Evolutionary conservation across 2,113 vertebrate species (phyloP).

Genomic region (Ammodytes marinus): DNA sequence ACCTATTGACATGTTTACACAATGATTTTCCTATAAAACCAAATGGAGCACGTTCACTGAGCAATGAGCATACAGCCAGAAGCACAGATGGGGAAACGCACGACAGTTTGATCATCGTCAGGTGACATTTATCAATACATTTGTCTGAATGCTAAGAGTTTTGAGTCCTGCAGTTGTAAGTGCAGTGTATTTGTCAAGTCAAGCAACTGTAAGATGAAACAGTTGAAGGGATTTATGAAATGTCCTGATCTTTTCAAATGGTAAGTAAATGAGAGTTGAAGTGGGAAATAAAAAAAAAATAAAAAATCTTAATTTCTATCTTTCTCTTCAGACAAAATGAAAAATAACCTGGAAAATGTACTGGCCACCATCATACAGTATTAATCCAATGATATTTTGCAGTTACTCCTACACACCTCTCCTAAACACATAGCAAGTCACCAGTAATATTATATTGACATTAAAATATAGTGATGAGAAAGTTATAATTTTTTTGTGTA

Average conservation of each 20-base stretch:
- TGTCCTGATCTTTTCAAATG: conserved; percentile 36
- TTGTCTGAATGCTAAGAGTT: conserved; percentile 35
- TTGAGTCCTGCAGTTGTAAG: conserved; percentile 7
- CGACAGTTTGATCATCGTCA: neutral
- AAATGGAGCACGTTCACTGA: conserved; percentile 15
- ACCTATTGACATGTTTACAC: conserved; percentile 42
- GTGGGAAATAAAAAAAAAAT: neutral
- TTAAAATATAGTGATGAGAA: neutral
- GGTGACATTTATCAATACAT: conserved; percentile 31
- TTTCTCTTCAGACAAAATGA: conserved; percentile 2
- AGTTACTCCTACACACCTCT: neutral
- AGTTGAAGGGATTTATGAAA: conserved; percentile 32
- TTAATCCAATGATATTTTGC: neutral
- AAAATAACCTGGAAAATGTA: neutral
- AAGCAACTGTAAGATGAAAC: conserved; percentile 29
- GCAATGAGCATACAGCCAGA: conserved; percentile 11
- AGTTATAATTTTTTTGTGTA: neutral
- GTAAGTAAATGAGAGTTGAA: conserved; percentile 10
- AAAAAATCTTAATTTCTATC: neutral
- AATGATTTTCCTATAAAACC: conserved; percentile 38
- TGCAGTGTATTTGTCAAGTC: conserved; percentile 31
- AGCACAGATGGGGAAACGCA: neutral
- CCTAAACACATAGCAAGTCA: neutral
- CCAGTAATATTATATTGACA: neutral
- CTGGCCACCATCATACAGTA: neutral